These are phyloP conservation scores for Rhinopomastus cyanomelas DNA, from an alignment of 2,113 vertebrate species.

Conservation along the genomic window DNA sequence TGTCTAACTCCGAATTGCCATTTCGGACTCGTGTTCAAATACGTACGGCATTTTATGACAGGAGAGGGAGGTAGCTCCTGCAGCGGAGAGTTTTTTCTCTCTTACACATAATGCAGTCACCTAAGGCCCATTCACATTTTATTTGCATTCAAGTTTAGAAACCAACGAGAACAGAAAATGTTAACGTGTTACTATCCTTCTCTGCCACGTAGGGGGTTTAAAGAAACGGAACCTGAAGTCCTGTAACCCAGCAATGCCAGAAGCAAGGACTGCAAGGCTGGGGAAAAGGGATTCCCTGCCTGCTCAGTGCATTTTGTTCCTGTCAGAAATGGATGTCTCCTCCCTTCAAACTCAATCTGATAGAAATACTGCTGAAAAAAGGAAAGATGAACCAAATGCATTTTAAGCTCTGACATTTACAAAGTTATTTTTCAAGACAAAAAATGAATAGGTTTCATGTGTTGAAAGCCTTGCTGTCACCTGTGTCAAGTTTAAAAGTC, in stretches of 20 bases:
- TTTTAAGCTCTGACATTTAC: background rate
- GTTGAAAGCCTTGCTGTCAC: background rate
- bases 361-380: background rate
- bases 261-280: background rate
- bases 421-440: background rate
- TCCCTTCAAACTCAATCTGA: background rate
- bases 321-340: background rate
- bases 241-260: background rate
- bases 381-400: background rate
- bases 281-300: background rate
- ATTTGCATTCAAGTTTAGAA: background rate
- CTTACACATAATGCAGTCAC: background rate
- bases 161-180: background rate
- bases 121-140: background rate
- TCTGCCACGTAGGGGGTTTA: background rate
- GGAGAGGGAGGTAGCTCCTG: background rate
- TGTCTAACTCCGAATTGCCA: background rate
- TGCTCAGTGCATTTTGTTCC: background rate
- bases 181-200: background rate
- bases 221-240: background rate
- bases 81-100: background rate
- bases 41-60: background rate
- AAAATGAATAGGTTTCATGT: background rate
- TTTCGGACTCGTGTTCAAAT: constrained; percentile 32
- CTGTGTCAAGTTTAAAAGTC: background rate